A percentile compares a stretch with the other conserved stretches of the same genome.
These are phyloP conservation scores for Herpetotheres cachinnans DNA, from an alignment of 2,113 vertebrate genomes.

Conservation along the genomic window DNA sequence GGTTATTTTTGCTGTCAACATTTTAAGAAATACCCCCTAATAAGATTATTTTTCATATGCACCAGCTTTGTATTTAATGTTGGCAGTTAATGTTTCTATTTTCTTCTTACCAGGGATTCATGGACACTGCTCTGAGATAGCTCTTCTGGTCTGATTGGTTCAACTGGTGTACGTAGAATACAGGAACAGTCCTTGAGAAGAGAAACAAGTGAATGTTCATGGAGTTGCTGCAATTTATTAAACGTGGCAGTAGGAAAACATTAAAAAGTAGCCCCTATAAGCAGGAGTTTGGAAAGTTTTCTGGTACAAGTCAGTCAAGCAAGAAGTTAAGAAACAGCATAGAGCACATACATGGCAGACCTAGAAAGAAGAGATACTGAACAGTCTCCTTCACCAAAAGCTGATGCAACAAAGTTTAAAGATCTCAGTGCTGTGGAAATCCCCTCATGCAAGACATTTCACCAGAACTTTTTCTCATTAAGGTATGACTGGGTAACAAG, in stretches of 20 bases:
- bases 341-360: background rate
- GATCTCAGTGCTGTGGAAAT: background rate
- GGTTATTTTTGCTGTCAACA: background rate
- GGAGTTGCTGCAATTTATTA: background rate
- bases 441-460: background rate
- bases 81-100: background rate
- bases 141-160: conserved; percentile 87
- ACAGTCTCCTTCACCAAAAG: background rate
- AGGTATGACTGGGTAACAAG: background rate
- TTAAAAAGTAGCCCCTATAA: background rate
- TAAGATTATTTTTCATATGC: background rate
- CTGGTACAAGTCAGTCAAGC: background rate
- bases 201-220: background rate
- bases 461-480: background rate
- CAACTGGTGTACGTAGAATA: conserved; percentile 90
- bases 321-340: background rate
- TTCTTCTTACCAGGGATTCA: conserved; percentile 85
- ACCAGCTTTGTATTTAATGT: background rate
- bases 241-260: background rate
- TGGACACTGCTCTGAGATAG: conserved; percentile 83
- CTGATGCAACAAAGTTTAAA: background rate
- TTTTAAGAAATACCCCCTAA: background rate
- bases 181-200: conserved; percentile 92
- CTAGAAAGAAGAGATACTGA: background rate
- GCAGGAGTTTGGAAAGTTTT: background rate